Conservation (phyloP, 2,888 invertebrate genomes). For the Ctenicera cuprea region DNA sequence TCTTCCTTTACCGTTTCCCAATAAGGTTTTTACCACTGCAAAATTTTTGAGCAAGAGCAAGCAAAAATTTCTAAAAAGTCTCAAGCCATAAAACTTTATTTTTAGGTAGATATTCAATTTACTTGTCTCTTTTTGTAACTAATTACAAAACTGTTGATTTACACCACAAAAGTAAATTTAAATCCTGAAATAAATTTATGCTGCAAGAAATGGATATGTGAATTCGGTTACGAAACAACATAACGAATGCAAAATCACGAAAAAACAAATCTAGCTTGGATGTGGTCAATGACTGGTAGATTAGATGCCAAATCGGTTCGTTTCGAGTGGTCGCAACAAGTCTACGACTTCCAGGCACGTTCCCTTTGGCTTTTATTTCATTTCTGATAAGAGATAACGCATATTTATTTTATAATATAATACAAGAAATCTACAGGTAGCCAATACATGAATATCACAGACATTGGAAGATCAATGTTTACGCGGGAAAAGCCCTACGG, state of each 20-base stretch:
- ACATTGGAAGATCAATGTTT: conserved; percentile 51
- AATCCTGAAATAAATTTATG: neutral
- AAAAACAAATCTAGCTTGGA: conserved; percentile 27
- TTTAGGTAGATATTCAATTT: too few species aligned
- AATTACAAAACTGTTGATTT: too few species aligned
- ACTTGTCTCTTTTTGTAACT: too few species aligned
- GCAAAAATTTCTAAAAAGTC: too few species aligned
- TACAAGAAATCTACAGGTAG: conserved; percentile 57
- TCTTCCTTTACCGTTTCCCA: too few species aligned
- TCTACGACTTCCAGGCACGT: conserved; percentile 13
- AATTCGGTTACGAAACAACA: neutral
- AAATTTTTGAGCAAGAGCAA: too few species aligned
- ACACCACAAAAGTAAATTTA: too few species aligned
- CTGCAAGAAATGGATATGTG: neutral
- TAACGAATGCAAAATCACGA: conserved; percentile 30
- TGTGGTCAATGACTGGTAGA: conserved; percentile 42
- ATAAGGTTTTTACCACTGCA: too few species aligned
- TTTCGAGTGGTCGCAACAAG: conserved; percentile 17
- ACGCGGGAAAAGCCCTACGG: conserved; percentile 48
- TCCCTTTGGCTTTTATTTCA: neutral
- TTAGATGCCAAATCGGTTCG: conserved; percentile 32
- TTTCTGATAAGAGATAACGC: neutral
- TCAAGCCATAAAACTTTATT: too few species aligned
- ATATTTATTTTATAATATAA: neutral
- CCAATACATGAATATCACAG: conserved; percentile 45